Evolutionary conservation across 2,797 vertebrate genomes (phyloP).

Genomic region (Muscicapa comitata): DNA sequence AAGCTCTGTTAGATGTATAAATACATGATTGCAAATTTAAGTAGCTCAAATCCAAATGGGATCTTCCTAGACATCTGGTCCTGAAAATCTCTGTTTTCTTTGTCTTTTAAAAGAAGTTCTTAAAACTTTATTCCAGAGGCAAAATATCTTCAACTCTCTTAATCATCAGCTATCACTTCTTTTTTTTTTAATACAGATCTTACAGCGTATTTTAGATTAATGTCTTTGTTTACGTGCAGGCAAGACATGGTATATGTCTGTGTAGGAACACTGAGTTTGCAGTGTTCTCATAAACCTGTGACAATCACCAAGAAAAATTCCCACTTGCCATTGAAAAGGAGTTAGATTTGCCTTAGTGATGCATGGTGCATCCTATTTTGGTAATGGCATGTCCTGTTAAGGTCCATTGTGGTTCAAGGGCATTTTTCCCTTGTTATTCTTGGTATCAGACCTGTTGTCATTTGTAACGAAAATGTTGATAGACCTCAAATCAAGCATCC

Average conservation of each 20-base stretch:
- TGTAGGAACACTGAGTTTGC: neutral
- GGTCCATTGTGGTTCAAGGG: neutral
- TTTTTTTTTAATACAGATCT: neutral
- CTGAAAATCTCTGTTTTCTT: slow-evolving; percentile 77
- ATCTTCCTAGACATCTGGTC: slow-evolving; percentile 83
- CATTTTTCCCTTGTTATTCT: neutral
- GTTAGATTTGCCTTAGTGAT: neutral
- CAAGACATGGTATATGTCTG: neutral
- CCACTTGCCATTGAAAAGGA: neutral
- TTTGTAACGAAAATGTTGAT: neutral
- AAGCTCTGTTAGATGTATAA: slow-evolving; percentile 86
- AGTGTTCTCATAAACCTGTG: neutral
- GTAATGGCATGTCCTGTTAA: neutral
- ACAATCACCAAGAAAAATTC: neutral
- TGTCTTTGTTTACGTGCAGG: neutral
- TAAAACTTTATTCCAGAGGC: slow-evolving; percentile 69
- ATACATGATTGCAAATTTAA: slow-evolving; percentile 88
- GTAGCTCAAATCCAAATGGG: slow-evolving; percentile 86
- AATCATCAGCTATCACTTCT: neutral
- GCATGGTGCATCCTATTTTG: neutral
- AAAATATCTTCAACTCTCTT: slow-evolving; percentile 55
- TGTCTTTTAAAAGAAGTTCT: slow-evolving; percentile 75
- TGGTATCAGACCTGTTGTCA: neutral
- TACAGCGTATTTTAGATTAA: neutral
- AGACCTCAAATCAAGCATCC: neutral